Base-by-base conservation (phyloP, 2,113 vertebrate species). In the Rhinoderma darwinii region DNA sequence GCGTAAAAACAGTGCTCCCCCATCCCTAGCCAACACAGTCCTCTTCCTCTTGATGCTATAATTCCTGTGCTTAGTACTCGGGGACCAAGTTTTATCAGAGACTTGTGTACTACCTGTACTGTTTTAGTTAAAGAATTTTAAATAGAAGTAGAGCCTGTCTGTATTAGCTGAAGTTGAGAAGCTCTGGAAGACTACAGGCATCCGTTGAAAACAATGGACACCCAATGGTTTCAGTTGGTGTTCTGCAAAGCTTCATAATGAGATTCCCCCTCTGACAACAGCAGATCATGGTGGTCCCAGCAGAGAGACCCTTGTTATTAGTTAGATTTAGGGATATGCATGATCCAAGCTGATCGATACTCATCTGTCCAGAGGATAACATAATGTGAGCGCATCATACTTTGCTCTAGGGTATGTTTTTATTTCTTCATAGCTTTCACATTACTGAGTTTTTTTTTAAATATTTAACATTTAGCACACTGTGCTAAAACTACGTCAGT, bases 401-500 rank as follows among this genome's bases (percentile, higher is more conserved):
- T n/a, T 80, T 80, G 22, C 5, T 39, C 25, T 59, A 20, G 37
- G 7, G 5, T 56, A 27, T 5, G 11, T 35, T 9, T 18, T 51
- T 9, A 30, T 35, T 22, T 39, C 7, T 35, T 5, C 20, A 61
- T 41, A 41, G 39, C 78, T 61, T 59, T 61, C 32, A 22, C 35
- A 22, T 61, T 80, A 59, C 78, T 80, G 77, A 35, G 32, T n/a
- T n/a, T 50, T 80, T n/a, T 80, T 37, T 35, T 6, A 37, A 56
- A 80, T 15, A 2, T 12, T 37, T 35, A 8, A 56, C 20, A 35
- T 5, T 35, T 50, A 15, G 30, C 66, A 41, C 66, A 56, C 56
- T 15, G 32, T 43, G 51, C 17, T 59, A 20, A 59, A 84, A 43
- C 4, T 27, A 84, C 51, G 74, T 85, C 84, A 85, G 2, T 66